Base-by-base conservation (phyloP, 1,140 invertebrate genomes). In the Megalonaias nervosa region DNA sequence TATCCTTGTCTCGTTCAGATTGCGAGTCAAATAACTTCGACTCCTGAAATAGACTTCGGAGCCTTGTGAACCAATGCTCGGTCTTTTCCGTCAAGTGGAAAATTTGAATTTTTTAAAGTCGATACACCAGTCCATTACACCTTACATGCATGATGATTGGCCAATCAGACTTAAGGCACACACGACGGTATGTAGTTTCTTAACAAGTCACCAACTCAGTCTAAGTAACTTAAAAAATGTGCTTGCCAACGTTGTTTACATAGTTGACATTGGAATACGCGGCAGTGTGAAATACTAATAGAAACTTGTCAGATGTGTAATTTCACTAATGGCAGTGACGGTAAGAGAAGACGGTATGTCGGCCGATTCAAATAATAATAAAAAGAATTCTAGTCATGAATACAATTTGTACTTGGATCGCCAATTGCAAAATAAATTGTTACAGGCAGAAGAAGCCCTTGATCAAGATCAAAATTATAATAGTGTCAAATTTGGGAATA, bases 341-440 rank as follows among this genome's bases (percentile, higher is more conserved):
- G 57, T 65, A 48, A 59, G 57, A 65, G 66, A 26, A 57, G 56
- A 19, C 67, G 81, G 64, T 61, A 82, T 85, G 83, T 81, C 78
- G 72, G 69, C 77, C 23, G 80, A 81, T 57, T 79, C 79, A 71
- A 80, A 77, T 66, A 55, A 81, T 68, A 57, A 26, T 9, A 79
- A 79, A 70, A 71, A 79, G 60, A 77, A 82, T 62, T 81, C 78
- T 70, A 85, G 75, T 73, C 86, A 87, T 76, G 81, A 85, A 73
- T 80, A 74, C 62, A 85, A 81, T 70, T 79, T 81, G 21, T 80
- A 79, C 75, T 74, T 77, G 68, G 87, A 88, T 70, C 67, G 81
- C 74, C 82, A 84, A 74, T 71, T 88, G 58, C 85, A 88, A 64
- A 79, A 81, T 69, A 81, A 81, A 78, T 72, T 88, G 21, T 71